A percentile compares a stretch with the other conserved stretches of the same genome.
Evolutionary conservation across 2,113 vertebrate genomes (phyloP).

Genomic region (Vimba vimba): DNA sequence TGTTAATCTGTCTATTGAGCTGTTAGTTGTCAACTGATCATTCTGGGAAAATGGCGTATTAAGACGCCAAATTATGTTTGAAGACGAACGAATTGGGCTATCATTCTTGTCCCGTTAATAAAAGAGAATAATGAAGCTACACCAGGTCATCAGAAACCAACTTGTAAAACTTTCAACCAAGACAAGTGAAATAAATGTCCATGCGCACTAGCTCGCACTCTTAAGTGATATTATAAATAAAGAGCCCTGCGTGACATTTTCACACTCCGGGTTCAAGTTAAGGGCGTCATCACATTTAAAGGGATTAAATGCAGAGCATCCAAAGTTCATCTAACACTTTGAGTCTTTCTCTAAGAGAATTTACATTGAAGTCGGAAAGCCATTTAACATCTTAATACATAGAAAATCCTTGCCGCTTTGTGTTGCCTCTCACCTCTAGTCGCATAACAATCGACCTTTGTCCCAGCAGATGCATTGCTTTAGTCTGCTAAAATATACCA

Average conservation of each 20-base stretch:
- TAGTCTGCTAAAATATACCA: conserved; percentile 26
- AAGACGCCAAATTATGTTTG: background rate
- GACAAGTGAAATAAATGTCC: conserved; percentile 73
- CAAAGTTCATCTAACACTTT: conserved; percentile 46
- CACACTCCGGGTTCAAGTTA: conserved; percentile 79
- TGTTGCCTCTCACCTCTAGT: conserved; percentile 43
- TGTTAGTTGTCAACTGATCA: background rate
- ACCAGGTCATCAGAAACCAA: background rate
- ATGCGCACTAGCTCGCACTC: conserved; percentile 75
- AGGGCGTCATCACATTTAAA: conserved; percentile 79
- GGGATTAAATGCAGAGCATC: conserved; percentile 74
- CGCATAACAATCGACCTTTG: conserved; percentile 60
- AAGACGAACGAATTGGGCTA: background rate
- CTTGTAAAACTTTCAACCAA: conserved; percentile 51
- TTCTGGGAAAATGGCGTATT: background rate
- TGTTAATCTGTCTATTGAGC: background rate
- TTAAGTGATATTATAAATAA: conserved; percentile 76
- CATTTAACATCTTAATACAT: conserved; percentile 60
- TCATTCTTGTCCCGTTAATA: background rate
- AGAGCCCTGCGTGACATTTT: conserved; percentile 74
- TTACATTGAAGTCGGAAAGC: conserved; percentile 46
- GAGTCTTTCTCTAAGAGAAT: conserved; percentile 41
- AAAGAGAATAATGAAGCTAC: background rate
- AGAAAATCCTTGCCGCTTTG: conserved; percentile 46
- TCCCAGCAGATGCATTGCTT: conserved; percentile 36